Evolutionary conservation across 2,888 invertebrate species (phyloP).

Genomic region (Lasioglossum lativentre): DNA sequence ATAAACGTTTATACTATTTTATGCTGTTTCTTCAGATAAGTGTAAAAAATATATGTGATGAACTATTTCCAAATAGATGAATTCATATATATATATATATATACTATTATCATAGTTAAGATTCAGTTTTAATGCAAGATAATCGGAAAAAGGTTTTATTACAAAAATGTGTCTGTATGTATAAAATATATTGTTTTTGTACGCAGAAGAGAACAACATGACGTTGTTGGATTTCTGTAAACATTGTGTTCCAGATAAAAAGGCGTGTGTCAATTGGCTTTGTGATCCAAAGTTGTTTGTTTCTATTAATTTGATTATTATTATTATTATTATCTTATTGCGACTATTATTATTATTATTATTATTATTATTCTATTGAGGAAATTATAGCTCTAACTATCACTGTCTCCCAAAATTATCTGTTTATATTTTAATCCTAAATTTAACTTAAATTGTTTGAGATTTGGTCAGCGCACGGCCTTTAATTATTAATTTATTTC

Average conservation of each 20-base stretch:
- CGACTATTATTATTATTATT: conserved; percentile 44
- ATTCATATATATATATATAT: conserved; percentile 30
- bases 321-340: conserved; percentile 46
- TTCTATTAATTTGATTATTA: conserved; percentile 66
- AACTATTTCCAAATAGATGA: conserved; percentile 19
- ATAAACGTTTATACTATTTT: conserved; percentile 42
- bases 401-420: conserved; percentile 43
- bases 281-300: conserved; percentile 75
- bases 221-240: conserved; percentile 62
- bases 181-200: conserved; percentile 33
- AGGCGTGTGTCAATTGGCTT: conserved; percentile 69
- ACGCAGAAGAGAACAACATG: conserved; percentile 63
- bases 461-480: conserved; percentile 54
- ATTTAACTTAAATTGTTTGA: conserved; percentile 61
- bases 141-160: conserved; percentile 16
- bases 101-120: conserved; percentile 39
- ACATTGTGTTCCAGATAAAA: conserved; percentile 55
- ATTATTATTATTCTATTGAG: conserved; percentile 58
- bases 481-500: conserved; percentile 63
- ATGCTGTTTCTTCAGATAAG: conserved; percentile 34
- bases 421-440: conserved; percentile 60
- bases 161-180: conserved; percentile 27
- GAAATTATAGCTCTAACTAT: conserved; percentile 43
- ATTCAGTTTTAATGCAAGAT: conserved; percentile 30
- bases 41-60: conserved; percentile 38